Conservation (phyloP, 2,888 invertebrate genomes). For the Trachelus stipa region DNA sequence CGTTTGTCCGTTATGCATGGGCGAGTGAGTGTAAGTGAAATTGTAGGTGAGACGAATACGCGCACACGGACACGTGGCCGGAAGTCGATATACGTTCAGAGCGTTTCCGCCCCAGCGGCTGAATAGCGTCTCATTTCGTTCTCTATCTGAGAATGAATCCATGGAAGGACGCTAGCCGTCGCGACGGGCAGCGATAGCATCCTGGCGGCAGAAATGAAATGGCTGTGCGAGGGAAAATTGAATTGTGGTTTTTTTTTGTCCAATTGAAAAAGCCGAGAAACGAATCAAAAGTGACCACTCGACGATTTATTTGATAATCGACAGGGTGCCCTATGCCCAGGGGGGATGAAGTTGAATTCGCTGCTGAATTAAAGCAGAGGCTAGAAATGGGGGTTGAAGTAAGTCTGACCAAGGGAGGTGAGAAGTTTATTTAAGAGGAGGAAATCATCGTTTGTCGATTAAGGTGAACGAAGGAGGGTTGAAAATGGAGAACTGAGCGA, state of each 20-base stretch:
- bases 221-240: not conserved
- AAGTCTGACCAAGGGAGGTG: constrained; percentile 40
- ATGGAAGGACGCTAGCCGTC: not conserved
- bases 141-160: not conserved
- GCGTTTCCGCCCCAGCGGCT: constrained; percentile 48
- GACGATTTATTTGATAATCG: constrained; percentile 52
- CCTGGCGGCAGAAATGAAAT: not conserved
- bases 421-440: constrained; percentile 66
- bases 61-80: constrained; percentile 58
- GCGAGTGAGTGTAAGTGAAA: not conserved
- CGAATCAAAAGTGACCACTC: constrained; percentile 57
- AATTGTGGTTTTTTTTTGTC: not conserved
- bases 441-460: constrained; percentile 65
- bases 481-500: constrained; percentile 13
- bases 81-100: constrained; percentile 55
- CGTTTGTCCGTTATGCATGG: not conserved
- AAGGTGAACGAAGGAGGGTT: constrained; percentile 57
- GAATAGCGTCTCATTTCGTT: constrained; percentile 43
- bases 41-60: not conserved
- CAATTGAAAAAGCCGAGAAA: not conserved
- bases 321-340: constrained; percentile 10
- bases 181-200: not conserved
- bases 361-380: constrained; percentile 4
- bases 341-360: not conserved
- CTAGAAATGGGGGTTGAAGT: constrained; percentile 6